phyloP scores from a whole-genome alignment of 2,888 invertebrate genomes.

The Endomychus coccineus region DNA sequence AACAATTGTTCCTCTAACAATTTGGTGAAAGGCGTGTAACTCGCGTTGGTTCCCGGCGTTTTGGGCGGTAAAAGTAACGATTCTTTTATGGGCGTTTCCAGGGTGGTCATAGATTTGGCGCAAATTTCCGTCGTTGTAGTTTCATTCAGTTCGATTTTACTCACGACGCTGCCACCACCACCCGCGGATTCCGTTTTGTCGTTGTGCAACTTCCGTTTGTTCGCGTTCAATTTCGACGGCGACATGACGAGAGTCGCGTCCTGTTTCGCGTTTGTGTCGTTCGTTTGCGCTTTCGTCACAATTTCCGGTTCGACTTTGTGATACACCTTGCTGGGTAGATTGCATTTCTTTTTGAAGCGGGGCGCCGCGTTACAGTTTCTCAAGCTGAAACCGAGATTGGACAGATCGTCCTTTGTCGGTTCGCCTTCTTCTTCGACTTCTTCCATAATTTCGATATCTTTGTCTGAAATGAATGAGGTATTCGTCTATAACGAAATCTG shows the following conservation, averaged over 20 bases:
- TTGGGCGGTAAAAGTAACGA: slow-evolving; percentile 23
- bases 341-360: slow-evolving; percentile 30
- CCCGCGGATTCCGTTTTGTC: neutral
- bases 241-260: slow-evolving; percentile 25
- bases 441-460: no score
- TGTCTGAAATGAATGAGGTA: no score
- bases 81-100: slow-evolving; percentile 30
- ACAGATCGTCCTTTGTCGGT: slow-evolving; percentile 6
- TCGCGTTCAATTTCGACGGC: slow-evolving; percentile 33
- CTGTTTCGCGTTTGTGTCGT: slow-evolving; percentile 1
- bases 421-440: slow-evolving; percentile 11
- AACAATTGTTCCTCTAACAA: slow-evolving; percentile 36
- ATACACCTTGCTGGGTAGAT: slow-evolving; percentile 22
- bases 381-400: no score
- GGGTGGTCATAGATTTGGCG: neutral
- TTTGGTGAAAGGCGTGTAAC: slow-evolving; percentile 36
- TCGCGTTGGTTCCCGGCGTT: slow-evolving; percentile 23
- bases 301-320: slow-evolving; percentile 14
- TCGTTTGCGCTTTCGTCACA: slow-evolving; percentile 8
- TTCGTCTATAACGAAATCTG: no score
- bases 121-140: slow-evolving; percentile 2
- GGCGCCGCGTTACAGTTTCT: slow-evolving; percentile 25
- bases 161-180: no score
- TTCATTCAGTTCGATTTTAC: no score
- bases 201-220: slow-evolving; percentile 25